These are phyloP conservation scores for Rotaria magnacalcarata DNA, from an alignment of 2,888 invertebrate genomes.

Conservation along the genomic window DNA sequence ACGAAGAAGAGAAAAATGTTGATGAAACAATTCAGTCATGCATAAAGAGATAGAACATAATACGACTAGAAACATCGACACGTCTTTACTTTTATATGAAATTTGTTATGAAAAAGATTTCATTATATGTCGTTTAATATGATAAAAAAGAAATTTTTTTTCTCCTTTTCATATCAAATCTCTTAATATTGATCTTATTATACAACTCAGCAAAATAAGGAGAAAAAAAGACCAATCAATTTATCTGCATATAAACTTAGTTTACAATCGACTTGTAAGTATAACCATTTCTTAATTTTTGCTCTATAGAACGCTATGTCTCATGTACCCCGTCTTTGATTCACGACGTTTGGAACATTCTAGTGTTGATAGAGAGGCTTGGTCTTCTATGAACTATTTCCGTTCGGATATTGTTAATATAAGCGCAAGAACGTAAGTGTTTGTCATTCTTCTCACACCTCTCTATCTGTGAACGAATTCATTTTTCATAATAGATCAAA, in stretches of 20 bases:
- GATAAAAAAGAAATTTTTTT: neutral
- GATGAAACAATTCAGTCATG: neutral
- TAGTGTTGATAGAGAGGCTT: neutral
- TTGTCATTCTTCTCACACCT: too few species aligned
- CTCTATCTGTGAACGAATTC: too few species aligned
- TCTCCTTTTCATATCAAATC: neutral
- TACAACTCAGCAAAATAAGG: neutral
- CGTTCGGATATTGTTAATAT: neutral
- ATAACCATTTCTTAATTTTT: slow-evolving; percentile 1
- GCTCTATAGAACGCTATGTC: neutral
- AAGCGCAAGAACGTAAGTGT: neutral
- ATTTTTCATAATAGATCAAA: too few species aligned
- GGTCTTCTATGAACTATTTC: neutral
- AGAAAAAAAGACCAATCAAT: neutral
- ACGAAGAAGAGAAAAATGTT: too few species aligned
- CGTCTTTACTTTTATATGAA: neutral
- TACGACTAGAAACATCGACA: neutral
- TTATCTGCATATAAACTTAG: neutral
- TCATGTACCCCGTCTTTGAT: too few species aligned
- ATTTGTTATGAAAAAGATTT: neutral
- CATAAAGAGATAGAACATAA: neutral
- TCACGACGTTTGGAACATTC: neutral
- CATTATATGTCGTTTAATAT: too few species aligned
- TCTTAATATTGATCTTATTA: neutral
- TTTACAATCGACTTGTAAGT: neutral